Conservation (phyloP, 2,888 invertebrate species). For the Therioaphis trifolii region DNA sequence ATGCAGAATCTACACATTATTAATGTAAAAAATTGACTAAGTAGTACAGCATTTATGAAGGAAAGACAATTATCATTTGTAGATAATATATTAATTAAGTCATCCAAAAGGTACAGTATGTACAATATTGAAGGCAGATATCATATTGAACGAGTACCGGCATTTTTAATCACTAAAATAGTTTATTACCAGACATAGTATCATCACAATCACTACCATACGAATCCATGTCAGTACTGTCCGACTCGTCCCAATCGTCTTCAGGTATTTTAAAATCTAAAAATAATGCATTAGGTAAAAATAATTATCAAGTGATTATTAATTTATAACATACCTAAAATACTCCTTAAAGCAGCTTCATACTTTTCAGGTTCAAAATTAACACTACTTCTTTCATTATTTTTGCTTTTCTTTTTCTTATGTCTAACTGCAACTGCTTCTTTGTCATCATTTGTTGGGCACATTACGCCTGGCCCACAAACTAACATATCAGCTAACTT, state of each 20-base stretch:
- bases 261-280: constrained; percentile 83
- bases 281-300: constrained; percentile 35
- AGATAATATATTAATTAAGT: no score
- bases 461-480: constrained; percentile 56
- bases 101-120: no score
- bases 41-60: no score
- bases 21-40: no score
- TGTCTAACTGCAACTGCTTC: constrained; percentile 37
- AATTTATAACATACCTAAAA: constrained; percentile 73
- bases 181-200: background rate
- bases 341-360: constrained; percentile 75
- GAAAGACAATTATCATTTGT: no score
- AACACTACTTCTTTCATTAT: constrained; percentile 70
- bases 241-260: constrained; percentile 77
- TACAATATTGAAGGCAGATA: no score
- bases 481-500: constrained; percentile 5
- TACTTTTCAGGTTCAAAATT: constrained; percentile 78
- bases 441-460: constrained; percentile 54
- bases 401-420: constrained; percentile 39
- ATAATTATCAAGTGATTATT: background rate
- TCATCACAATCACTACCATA: constrained; percentile 77
- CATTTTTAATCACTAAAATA: background rate
- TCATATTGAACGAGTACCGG: no score
- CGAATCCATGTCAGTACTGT: constrained; percentile 79
- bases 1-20: no score